Evolutionary conservation across 1,140 invertebrate genomes (phyloP), one percentile per base, ranked within the genome.

Genomic region (Coelopa frigida): DNA sequence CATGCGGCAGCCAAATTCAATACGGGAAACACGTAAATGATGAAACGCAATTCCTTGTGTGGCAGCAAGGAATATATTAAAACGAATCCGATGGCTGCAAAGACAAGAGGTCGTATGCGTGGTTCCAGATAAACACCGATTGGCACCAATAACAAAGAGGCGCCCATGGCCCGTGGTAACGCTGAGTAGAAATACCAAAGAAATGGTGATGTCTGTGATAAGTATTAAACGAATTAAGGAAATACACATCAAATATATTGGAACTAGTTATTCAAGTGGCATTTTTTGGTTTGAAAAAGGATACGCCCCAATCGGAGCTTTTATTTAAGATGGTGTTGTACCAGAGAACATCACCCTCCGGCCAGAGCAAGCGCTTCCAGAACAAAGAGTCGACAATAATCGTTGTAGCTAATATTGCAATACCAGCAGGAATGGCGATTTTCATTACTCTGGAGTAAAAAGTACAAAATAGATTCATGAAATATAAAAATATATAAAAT

Each of bases 171-270:
- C 48, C 94, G 74, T 2, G 96, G 96, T 20, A 99, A 70, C 2
- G 93, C 96, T 24, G 94, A 98, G 71, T 94, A 97, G 68, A 98
- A 97, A 70, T 99, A 99, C 97, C 97, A 99, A 8, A 92, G 68
- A 70, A 96, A 97, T 47, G 95, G 96, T 31, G 83, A 87, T 35
- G 89, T 95, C 89, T 94, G 70, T 14, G 18, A 18, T 12, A 47
- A 6, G 36, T 23, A 33, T 37, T 17, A 20, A 11, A 1, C 37
- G 29, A 23, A 24, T 38, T 32, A 46, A 46, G 32, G 20, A 29
- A 36, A 37, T 22, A 4, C n/a, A 18, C 26, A 29, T 27, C 42
- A 1, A 41, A 35, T 24, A 6, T 39, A 37, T 33, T 17, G 46
- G 43, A 8, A 3, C 7, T 41, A 10, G 49, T n/a, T n/a, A n/a